These are phyloP conservation scores for Gibbula magus DNA, from an alignment of 2,888 invertebrate genomes.

Conservation along the genomic window DNA sequence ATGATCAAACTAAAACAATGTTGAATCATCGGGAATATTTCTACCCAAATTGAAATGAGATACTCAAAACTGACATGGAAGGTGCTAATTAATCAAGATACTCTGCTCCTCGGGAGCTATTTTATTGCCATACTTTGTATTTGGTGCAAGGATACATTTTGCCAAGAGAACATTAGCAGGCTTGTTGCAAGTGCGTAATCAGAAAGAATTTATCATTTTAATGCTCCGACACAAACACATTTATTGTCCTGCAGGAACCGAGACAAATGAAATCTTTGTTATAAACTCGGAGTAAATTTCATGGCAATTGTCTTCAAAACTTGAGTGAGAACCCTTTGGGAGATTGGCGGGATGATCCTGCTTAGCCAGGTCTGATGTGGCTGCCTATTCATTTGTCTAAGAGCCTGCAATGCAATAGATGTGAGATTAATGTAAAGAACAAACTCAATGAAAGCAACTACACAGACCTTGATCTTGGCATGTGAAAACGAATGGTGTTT, in stretches of 20 bases:
- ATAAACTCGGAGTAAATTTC: slow-evolving; percentile 14
- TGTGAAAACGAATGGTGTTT: no score
- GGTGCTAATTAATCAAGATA: slow-evolving; percentile 21
- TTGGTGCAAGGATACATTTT: neutral
- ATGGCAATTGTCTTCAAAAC: neutral
- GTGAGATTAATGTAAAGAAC: no score
- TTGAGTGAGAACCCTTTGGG: neutral
- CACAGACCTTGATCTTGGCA: no score
- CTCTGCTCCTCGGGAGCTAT: neutral
- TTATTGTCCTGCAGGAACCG: slow-evolving; percentile 5
- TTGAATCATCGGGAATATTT: slow-evolving; percentile 12
- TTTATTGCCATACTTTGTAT: neutral
- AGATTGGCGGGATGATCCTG: neutral
- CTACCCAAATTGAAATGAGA: slow-evolving; percentile 11
- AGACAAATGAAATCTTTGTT: slow-evolving; percentile 18
- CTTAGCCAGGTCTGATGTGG: neutral
- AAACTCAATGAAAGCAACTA: no score
- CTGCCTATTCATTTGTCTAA: no score
- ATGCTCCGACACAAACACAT: slow-evolving; percentile 15
- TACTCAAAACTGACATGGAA: slow-evolving; percentile 22
- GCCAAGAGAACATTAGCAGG: neutral
- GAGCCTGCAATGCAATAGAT: no score
- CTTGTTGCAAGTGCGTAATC: neutral
- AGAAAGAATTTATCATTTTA: slow-evolving; percentile 20
- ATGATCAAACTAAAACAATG: slow-evolving; percentile 17